These are phyloP conservation scores for Geophilus truncorum DNA, from an alignment of 2,888 invertebrate species.

Conservation along the genomic window DNA sequence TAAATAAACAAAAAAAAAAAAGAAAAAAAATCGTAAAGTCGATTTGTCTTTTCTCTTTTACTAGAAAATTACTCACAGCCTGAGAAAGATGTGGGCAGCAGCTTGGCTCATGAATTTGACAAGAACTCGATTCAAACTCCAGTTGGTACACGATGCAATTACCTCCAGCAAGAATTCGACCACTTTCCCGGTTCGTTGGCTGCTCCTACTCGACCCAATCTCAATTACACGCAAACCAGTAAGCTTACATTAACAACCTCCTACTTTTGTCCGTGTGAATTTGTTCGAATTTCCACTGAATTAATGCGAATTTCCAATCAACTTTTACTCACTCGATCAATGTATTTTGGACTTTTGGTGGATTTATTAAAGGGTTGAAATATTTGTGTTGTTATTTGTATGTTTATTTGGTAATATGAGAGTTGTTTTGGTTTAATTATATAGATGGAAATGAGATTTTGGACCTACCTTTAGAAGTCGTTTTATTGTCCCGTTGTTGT, in stretches of 20 bases:
- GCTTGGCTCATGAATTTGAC: neutral
- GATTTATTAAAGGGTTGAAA: too few relatives aligned
- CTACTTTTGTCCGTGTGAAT: neutral
- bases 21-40: neutral
- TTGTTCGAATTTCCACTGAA: too few relatives aligned
- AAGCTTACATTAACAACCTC: neutral
- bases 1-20: too few relatives aligned
- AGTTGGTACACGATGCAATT: neutral
- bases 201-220: neutral
- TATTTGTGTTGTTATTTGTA: too few relatives aligned
- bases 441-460: too few relatives aligned
- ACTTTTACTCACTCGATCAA: too few relatives aligned
- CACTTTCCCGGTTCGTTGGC: neutral
- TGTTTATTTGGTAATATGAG: too few relatives aligned
- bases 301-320: too few relatives aligned
- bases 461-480: too few relatives aligned
- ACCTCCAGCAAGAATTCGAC: neutral
- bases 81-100: neutral
- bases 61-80: neutral
- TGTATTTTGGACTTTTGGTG: too few relatives aligned
- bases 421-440: too few relatives aligned
- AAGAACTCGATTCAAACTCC: neutral
- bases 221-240: neutral
- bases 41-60: neutral
- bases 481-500: too few relatives aligned